Evolutionary conservation across 2,797 vertebrate species (phyloP).

Genomic region (Cynopterus sphinx): DNA sequence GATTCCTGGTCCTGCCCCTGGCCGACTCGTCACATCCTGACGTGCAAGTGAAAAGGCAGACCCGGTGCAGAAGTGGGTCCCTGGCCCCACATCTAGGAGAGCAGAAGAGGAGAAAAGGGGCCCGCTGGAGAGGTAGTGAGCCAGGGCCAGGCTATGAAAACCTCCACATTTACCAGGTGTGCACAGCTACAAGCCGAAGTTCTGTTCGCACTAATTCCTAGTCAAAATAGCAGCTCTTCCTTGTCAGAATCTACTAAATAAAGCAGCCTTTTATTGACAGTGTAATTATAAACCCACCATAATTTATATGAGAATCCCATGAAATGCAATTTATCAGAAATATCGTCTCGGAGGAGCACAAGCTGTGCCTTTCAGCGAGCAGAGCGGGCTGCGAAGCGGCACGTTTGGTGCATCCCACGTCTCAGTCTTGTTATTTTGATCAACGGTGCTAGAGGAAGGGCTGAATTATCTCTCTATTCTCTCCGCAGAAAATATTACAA

Average conservation of each 20-base stretch:
- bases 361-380: background rate
- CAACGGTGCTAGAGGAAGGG: background rate
- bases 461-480: background rate
- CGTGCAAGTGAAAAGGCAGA: background rate
- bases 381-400: background rate
- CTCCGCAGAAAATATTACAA: background rate
- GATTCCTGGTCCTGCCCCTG: fast-evolving
- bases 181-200: constrained; percentile 1
- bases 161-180: background rate
- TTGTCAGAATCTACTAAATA: constrained; percentile 60
- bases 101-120: background rate
- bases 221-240: constrained; percentile 70
- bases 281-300: constrained; percentile 63
- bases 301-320: constrained; percentile 56
- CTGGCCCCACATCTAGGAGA: background rate
- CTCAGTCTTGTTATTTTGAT: background rate
- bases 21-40: fast-evolving
- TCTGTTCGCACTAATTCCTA: constrained; percentile 58
- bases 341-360: background rate
- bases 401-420: background rate
- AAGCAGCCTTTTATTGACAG: constrained; percentile 64
- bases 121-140: background rate
- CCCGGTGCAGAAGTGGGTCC: too few relatives aligned
- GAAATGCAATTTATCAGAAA: constrained; percentile 64
- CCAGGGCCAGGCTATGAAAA: background rate